Evolutionary conservation across 2,888 invertebrate genomes (phyloP).

Genomic region (Troilus luridus): DNA sequence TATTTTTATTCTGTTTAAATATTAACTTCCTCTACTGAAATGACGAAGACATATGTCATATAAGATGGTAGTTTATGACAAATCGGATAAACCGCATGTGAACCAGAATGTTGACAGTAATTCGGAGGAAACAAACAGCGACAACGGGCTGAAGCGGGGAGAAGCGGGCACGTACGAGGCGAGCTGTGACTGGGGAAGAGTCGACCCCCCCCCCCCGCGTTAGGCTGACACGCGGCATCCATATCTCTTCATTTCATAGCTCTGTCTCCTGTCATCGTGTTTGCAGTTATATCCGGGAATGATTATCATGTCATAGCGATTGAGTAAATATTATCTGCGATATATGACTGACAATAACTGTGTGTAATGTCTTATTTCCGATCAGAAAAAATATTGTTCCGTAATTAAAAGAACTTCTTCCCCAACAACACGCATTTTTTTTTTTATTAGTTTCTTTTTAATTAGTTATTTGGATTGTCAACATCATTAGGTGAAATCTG

Average conservation of each 20-base stretch:
- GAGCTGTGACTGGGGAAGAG: background rate
- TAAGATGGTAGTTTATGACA: background rate
- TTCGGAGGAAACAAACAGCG: constrained; percentile 23
- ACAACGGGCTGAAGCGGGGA: background rate
- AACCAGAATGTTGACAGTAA: constrained; percentile 21
- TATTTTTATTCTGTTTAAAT: background rate
- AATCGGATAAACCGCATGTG: background rate
- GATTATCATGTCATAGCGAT: background rate
- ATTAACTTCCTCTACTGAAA: background rate
- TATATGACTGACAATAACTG: background rate
- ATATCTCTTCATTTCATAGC: constrained; percentile 14
- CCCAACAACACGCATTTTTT: background rate
- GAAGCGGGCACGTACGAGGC: background rate
- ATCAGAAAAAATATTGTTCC: background rate
- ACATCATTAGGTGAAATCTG: background rate
- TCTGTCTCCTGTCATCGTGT: background rate
- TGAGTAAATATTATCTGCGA: background rate
- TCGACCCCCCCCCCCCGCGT: background rate
- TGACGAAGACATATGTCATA: background rate
- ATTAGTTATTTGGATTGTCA: background rate
- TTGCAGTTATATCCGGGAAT: background rate
- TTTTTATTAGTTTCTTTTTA: background rate
- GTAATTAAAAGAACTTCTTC: background rate
- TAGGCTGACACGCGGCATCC: background rate
- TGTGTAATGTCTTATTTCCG: background rate